These are phyloP conservation scores for Drosophila triauraria DNA, from an alignment of 1,140 invertebrate species.

Conservation along the genomic window DNA sequence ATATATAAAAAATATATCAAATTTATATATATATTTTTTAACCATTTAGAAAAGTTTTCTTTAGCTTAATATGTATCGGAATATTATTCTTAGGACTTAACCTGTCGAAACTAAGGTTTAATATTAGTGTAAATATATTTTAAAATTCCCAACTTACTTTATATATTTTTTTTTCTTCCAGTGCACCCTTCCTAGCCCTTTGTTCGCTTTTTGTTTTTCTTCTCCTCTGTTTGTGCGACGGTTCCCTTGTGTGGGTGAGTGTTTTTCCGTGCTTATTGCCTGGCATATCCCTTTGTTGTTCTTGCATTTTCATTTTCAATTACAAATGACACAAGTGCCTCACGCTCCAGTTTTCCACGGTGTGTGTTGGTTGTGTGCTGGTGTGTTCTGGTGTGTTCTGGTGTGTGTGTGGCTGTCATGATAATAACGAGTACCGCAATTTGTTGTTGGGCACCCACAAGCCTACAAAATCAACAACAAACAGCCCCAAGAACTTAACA, in stretches of 20 bases:
- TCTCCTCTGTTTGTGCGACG: conserved; percentile 9
- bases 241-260: conserved; percentile 11
- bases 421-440: conserved; percentile 78
- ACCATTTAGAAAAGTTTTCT: no score
- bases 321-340: conserved; percentile 83
- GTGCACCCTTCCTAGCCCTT: conserved; percentile 1
- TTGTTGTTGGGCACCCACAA: conserved; percentile 67
- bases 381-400: conserved; percentile 11
- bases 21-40: no score
- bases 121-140: no score
- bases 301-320: conserved; percentile 82
- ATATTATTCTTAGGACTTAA: no score
- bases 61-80: no score
- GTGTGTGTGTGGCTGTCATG: conserved; percentile 35
- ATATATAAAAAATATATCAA: no score
- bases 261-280: conserved; percentile 37
- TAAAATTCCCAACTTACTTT: not conserved
- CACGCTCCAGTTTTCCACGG: conserved; percentile 71
- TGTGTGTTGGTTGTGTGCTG: conserved; percentile 2
- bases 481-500: conserved; percentile 64
- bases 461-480: conserved; percentile 44
- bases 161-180: not conserved
- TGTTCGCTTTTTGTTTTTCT: conserved; percentile 30
- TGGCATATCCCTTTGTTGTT: conserved; percentile 46
- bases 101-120: no score